Conservation (phyloP, 2,888 invertebrate species). For the Drosophila histrio region DNA sequence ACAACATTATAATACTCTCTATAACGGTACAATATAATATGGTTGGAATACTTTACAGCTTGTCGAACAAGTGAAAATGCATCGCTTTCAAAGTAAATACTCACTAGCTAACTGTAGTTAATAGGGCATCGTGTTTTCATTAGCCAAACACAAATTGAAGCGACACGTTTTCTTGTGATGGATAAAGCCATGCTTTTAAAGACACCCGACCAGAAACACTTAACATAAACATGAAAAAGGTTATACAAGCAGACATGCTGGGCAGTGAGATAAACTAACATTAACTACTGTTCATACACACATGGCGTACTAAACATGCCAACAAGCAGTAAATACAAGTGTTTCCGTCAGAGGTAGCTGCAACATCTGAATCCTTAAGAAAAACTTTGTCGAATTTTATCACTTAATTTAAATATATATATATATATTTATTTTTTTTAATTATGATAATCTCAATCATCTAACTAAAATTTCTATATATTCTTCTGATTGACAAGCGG, state of each 20-base stretch:
- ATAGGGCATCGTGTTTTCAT: constrained; percentile 57
- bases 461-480: too few relatives aligned
- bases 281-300: constrained; percentile 61
- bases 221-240: constrained; percentile 68
- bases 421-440: too few relatives aligned
- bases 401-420: too few relatives aligned
- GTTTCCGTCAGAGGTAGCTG: background rate
- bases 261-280: constrained; percentile 64
- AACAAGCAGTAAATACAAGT: background rate
- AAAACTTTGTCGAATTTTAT: too few relatives aligned
- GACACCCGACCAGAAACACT: constrained; percentile 50
- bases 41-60: constrained; percentile 11
- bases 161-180: constrained; percentile 57
- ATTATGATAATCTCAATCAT: too few relatives aligned
- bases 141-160: constrained; percentile 75
- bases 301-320: constrained; percentile 32
- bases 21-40: background rate
- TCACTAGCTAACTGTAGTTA: constrained; percentile 30
- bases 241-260: constrained; percentile 39
- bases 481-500: too few relatives aligned
- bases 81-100: constrained; percentile 54
- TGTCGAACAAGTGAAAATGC: constrained; percentile 37
- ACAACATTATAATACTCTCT: background rate
- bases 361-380: too few relatives aligned
- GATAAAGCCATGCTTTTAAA: constrained; percentile 9